A percentile compares a stretch with the other conserved stretches of the same genome.
phyloP scores from a whole-genome alignment of 2,888 invertebrate genomes.

The Suillia variegata region DNA sequence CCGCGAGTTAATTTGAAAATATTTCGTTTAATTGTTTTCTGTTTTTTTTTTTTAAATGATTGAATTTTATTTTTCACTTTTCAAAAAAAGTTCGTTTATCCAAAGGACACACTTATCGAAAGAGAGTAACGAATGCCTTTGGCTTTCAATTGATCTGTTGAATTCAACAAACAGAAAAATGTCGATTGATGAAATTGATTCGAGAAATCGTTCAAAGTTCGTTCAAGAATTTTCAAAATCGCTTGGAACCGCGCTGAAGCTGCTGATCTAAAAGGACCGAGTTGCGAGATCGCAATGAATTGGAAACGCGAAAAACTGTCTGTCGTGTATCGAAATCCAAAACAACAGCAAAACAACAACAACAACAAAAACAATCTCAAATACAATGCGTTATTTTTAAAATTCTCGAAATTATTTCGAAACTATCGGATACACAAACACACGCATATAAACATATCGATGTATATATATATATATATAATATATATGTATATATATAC shows the following conservation, averaged over 20 bases:
- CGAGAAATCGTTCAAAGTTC: slow-evolving; percentile 27
- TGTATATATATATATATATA: slow-evolving; percentile 19
- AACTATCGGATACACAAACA: slow-evolving; percentile 32
- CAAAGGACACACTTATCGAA: background rate
- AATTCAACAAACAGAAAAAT: no score
- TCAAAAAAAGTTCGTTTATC: background rate
- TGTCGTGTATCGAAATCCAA: slow-evolving; percentile 21
- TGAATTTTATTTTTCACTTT: slow-evolving; percentile 2
- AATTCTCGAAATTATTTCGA: slow-evolving; percentile 53
- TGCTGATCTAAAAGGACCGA: slow-evolving; percentile 55
- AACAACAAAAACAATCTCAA: slow-evolving; percentile 37
- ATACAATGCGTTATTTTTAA: slow-evolving; percentile 52
- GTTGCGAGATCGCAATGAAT: slow-evolving; percentile 61
- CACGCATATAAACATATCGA: slow-evolving; percentile 9
- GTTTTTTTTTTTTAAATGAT: no score
- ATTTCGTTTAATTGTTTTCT: no score
- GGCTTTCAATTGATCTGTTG: background rate
- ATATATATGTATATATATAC: slow-evolving; percentile 11
- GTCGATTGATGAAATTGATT: no score
- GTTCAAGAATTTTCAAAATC: slow-evolving; percentile 23
- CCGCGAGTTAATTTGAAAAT: no score
- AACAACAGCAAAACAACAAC: slow-evolving; percentile 37
- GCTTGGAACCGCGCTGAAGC: slow-evolving; percentile 28
- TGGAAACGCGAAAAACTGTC: slow-evolving; percentile 44
- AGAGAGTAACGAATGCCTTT: background rate